Evolutionary conservation across 2,888 invertebrate species (phyloP).

Genomic region (Hartigia nigra): DNA sequence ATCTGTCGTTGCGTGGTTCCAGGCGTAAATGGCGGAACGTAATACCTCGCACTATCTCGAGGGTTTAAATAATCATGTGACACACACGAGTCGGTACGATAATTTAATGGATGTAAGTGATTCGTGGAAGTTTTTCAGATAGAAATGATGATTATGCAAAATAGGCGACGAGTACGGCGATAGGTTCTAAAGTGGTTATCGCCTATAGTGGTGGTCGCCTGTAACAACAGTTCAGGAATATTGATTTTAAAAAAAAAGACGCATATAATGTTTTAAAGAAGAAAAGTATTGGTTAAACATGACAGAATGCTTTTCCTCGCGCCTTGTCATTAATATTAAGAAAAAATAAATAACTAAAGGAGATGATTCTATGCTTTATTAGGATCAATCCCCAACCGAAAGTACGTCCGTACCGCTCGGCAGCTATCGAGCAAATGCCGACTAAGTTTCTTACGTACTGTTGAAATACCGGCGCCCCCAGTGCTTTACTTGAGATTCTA

Average conservation of each 20-base stretch:
- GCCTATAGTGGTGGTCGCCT: no score
- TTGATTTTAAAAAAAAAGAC: no score
- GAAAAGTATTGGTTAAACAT: no score
- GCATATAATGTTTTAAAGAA: no score
- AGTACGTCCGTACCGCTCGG: not conserved
- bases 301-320: not conserved
- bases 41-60: not conserved
- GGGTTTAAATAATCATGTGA: not conserved
- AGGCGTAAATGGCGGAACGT: not conserved
- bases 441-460: not conserved
- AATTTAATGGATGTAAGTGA: not conserved
- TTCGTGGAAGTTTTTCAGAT: not conserved
- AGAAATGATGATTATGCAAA: not conserved
- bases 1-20: not conserved
- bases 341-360: not conserved
- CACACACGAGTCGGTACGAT: not conserved
- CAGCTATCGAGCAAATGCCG: not conserved
- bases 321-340: not conserved
- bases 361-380: not conserved
- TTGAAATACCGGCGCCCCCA: not conserved
- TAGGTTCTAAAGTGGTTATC: no score
- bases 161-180: not conserved
- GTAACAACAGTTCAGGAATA: no score
- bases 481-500: not conserved
- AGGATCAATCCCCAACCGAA: not conserved